Base-by-base conservation (phyloP, 1,140 invertebrate genomes). In the Macrobrachium nipponense region DNA sequence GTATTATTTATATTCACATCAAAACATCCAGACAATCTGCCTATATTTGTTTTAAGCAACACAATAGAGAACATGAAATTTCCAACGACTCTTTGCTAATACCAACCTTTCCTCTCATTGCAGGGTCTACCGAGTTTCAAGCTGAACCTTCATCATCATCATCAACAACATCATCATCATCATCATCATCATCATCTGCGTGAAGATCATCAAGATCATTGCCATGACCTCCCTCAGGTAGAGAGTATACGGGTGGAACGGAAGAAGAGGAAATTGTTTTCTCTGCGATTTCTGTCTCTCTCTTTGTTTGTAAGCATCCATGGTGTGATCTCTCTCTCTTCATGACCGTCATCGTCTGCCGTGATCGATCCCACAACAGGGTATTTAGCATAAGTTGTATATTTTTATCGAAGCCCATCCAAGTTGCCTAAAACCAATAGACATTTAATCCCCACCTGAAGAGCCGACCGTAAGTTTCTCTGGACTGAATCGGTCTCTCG, bases 141-240 rank as follows among this genome's bases (percentile, higher is more conserved):
- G 8, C 8, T 36, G 17, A 14, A 62, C 7, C 23, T 36, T 58
- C 77, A 79, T 36, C 77, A n/a, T 43, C 73, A 0, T n/a, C 58
- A 76, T 18, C 73, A 23, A 6, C 70, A 73, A 18, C 44, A 44
- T 20, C 76, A 78, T n/a, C 58, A 76, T 18, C 73, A 23, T 36
- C 70, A 73, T 51, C 44, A 44, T 20, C 76, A 78, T 18, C n/a
- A 78, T 6, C 76, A 77, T 78, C n/a, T 23, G 51, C 76, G 23
- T 5, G 11, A 78, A 23, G 51, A 78, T 23, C 58, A 61, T 18
- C 23, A 77, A 58, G 4, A 72, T 23, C 68, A 72, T 72, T 27
- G 7, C 17, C 70, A 73, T 8, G 20, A 73, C 43, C n/a, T 18
- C 27, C 70, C 20, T 73, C 70, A 60, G 51, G 27, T 43, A 78